Conservation (phyloP, 2,113 vertebrate species). For the Ciconia maguari region DNA sequence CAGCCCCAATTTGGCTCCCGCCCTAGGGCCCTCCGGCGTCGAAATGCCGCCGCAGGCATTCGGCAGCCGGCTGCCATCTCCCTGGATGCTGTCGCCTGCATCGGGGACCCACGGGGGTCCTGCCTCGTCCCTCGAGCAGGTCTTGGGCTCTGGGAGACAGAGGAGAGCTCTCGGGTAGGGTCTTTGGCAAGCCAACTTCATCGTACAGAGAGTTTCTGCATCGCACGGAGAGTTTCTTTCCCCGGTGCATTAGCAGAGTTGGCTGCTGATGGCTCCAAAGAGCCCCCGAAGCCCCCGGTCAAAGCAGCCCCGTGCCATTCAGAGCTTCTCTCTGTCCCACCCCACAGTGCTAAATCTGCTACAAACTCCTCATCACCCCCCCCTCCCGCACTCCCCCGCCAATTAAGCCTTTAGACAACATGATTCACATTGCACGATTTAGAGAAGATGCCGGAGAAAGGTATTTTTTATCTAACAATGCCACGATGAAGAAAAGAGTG, state of each 20-base stretch:
- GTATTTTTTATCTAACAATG: neutral
- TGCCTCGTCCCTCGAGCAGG: neutral
- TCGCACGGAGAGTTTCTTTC: neutral
- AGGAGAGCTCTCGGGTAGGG: neutral
- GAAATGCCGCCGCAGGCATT: neutral
- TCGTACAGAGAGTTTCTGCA: neutral
- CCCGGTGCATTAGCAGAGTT: accelerated
- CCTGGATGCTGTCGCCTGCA: accelerated
- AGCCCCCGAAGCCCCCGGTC: neutral
- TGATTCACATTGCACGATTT: accelerated
- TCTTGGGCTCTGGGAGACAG: neutral
- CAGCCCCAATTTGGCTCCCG: constrained; percentile 19
- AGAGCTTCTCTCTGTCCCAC: neutral
- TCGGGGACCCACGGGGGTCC: neutral
- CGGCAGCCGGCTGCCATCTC: neutral
- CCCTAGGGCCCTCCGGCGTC: neutral
- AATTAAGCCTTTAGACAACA: neutral
- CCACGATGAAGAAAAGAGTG: accelerated
- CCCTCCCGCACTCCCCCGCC: neutral
- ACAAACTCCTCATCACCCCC: neutral
- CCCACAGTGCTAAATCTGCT: accelerated
- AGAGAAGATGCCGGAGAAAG: neutral
- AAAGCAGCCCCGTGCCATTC: neutral
- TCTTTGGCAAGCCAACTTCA: neutral
- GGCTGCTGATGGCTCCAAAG: neutral